A percentile compares a stretch with the other conserved stretches of the same genome.
Evolutionary conservation across 2,888 invertebrate species (phyloP).

Genomic region (Charanyca ferruginea): DNA sequence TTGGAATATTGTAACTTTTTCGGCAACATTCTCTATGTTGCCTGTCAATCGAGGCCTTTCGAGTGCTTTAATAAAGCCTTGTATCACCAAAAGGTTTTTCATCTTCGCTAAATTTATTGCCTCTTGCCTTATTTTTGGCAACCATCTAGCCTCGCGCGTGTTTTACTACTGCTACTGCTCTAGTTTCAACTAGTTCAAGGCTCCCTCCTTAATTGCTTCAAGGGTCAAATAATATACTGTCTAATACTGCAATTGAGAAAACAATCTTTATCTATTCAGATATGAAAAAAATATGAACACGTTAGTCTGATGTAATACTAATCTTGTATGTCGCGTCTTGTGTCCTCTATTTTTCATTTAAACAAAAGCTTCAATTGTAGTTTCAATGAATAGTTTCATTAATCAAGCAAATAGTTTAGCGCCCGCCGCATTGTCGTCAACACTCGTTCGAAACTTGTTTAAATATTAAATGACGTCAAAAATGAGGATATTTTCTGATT

Average conservation of each 20-base stretch:
- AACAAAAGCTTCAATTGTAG: slow-evolving; percentile 30
- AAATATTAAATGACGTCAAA: slow-evolving; percentile 33
- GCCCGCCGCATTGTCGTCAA: neutral
- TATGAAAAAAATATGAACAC: neutral
- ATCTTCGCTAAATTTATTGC: slow-evolving; percentile 10
- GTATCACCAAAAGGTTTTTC: neutral
- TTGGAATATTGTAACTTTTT: no score
- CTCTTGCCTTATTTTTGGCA: slow-evolving; percentile 7
- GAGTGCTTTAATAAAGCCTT: slow-evolving; percentile 10
- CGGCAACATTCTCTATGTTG: no score
- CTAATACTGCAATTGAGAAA: neutral
- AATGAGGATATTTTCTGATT: slow-evolving; percentile 39
- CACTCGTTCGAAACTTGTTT: slow-evolving; percentile 19
- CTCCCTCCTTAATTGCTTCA: neutral
- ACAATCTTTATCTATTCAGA: no score
- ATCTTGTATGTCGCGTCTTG: slow-evolving; percentile 1
- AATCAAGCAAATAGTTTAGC: slow-evolving; percentile 34
- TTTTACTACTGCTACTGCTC: neutral
- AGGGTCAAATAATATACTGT: neutral
- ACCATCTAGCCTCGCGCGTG: neutral
- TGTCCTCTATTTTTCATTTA: neutral
- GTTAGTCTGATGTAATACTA: slow-evolving; percentile 31
- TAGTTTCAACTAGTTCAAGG: slow-evolving; percentile 2
- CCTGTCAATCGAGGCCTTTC: no score
- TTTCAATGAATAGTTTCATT: slow-evolving; percentile 39